Conservation (phyloP, 1,140 invertebrate species). For the Periplaneta americana region DNA sequence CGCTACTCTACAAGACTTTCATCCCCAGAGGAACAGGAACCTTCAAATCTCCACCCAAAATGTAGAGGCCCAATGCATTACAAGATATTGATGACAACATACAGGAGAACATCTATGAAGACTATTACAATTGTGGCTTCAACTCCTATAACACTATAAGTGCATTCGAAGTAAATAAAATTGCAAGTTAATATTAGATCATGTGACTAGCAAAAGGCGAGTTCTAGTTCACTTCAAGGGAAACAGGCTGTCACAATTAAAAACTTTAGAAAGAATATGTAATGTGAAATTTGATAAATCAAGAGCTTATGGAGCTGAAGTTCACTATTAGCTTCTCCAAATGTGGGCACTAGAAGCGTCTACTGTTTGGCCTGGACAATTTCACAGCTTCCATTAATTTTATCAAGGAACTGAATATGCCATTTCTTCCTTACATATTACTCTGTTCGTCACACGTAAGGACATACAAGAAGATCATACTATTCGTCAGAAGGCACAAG, state of each 20-base stretch:
- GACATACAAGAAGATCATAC: conserved; percentile 5
- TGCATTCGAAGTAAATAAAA: conserved; percentile 12
- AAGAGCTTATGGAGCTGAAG: not conserved
- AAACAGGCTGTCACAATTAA: too few species aligned
- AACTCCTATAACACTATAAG: not conserved
- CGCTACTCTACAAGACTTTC: too few species aligned
- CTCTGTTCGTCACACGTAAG: conserved; percentile 3
- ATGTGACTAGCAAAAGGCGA: too few species aligned
- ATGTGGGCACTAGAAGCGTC: conserved; percentile 5
- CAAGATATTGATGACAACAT: too few species aligned
- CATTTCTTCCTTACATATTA: not conserved
- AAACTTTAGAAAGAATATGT: too few species aligned
- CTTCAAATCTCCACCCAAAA: conserved; percentile 7
- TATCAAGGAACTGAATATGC: not conserved
- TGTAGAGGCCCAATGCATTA: not conserved
- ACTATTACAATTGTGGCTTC: too few species aligned
- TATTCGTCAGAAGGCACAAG: conserved; percentile 8
- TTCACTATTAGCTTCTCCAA: conserved; percentile 6
- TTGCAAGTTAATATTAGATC: too few species aligned
- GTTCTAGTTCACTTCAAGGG: too few species aligned
- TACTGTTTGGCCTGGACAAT: not conserved
- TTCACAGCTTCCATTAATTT: too few species aligned
- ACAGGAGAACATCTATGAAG: not conserved
- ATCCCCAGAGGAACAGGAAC: not conserved
- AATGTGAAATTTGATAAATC: conserved; percentile 9